These are phyloP conservation scores for Hirtodrosophila duncani DNA, from an alignment of 2,888 invertebrate species.

Conservation along the genomic window DNA sequence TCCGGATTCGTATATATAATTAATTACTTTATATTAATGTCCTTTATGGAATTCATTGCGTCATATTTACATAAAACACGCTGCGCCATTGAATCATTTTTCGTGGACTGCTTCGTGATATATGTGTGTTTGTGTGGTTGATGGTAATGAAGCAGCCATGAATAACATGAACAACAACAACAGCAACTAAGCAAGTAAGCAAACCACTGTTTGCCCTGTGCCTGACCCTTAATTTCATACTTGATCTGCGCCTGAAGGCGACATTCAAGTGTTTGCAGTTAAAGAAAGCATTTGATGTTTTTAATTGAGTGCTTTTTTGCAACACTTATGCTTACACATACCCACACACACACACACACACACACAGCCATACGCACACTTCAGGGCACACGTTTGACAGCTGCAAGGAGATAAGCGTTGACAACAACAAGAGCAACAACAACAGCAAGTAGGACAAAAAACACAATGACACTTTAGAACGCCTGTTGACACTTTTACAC, in stretches of 20 bases:
- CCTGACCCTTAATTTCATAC: conserved; percentile 33
- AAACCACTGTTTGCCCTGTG: conserved; percentile 10
- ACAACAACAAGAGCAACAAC: conserved; percentile 56
- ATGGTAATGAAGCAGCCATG: too few species aligned
- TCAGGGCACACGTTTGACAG: conserved; percentile 19
- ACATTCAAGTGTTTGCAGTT: conserved; percentile 43
- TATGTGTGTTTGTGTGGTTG: too few species aligned
- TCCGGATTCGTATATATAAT: too few species aligned
- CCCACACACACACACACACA: conserved; percentile 19
- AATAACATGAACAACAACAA: conserved; percentile 1
- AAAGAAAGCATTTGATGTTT: conserved; percentile 62
- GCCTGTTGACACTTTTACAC: conserved; percentile 55
- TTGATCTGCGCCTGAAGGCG: conserved; percentile 48
- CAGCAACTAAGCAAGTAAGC: too few species aligned
- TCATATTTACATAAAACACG: too few species aligned
- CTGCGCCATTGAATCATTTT: too few species aligned
- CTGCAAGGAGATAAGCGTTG: conserved; percentile 32
- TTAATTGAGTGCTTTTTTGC: conserved; percentile 69
- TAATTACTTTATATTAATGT: too few species aligned
- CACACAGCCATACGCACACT: conserved; percentile 5
- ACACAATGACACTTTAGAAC: conserved; percentile 61
- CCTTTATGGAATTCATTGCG: too few species aligned
- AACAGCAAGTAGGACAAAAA: conserved; percentile 33
- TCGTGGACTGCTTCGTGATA: too few species aligned
- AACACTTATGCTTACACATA: conserved; percentile 37